phyloP scores from a whole-genome alignment of 2,888 invertebrate genomes.

The Lapara coniferarum region DNA sequence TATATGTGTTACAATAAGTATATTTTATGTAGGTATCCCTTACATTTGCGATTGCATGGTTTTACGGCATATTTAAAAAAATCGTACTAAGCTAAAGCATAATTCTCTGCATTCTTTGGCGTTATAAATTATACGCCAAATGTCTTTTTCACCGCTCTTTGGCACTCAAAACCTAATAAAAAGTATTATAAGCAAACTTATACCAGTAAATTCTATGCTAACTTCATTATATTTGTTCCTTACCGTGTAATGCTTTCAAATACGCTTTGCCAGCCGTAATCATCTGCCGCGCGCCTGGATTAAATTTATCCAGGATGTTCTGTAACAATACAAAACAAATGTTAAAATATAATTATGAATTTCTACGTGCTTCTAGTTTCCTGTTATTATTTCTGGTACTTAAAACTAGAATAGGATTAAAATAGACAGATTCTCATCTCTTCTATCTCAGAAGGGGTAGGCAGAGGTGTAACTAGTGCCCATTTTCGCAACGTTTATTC shows the following conservation, averaged over 20 bases:
- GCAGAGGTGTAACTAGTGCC: too few relatives aligned
- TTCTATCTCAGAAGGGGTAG: too few relatives aligned
- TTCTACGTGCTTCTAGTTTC: too few relatives aligned
- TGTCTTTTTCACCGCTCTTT: too few relatives aligned
- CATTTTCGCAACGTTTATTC: too few relatives aligned
- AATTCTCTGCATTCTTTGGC: not conserved
- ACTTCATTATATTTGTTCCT: conserved; percentile 64
- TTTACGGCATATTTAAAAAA: not conserved
- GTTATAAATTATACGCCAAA: not conserved
- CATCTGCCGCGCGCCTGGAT: conserved; percentile 96
- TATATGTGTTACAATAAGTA: not conserved
- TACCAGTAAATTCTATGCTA: not conserved
- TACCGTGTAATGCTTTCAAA: conserved; percentile 96
- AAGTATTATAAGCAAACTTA: not conserved
- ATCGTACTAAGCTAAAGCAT: not conserved
- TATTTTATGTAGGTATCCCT: too few relatives aligned
- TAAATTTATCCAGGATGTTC: conserved; percentile 98
- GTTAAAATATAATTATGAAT: not conserved
- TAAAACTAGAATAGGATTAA: too few relatives aligned
- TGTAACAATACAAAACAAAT: conserved; percentile 82
- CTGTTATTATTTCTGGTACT: too few relatives aligned
- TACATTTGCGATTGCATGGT: not conserved
- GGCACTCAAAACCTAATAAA: not conserved
- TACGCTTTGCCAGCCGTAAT: conserved; percentile 97
- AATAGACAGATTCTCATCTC: too few relatives aligned